Evolutionary conservation across 2,797 vertebrate species (phyloP).

Genomic region (Myotis pilosus): DNA sequence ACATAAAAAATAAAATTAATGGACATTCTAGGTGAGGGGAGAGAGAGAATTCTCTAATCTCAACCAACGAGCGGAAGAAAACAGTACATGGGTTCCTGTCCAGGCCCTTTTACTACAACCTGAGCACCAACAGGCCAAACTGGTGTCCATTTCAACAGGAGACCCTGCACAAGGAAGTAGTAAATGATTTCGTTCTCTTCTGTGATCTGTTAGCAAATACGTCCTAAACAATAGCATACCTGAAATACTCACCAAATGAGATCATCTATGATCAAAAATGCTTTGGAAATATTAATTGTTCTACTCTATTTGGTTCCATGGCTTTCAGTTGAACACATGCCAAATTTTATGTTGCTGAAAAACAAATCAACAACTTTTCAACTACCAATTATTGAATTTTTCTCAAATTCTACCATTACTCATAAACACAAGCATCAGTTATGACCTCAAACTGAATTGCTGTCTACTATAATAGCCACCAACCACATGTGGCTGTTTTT

Average conservation of each 20-base stretch:
- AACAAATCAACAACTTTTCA: constrained; percentile 41
- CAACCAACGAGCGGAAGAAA: neutral
- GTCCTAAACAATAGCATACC: constrained; percentile 12
- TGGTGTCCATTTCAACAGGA: neutral
- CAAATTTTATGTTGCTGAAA: constrained; percentile 40
- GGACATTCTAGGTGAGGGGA: neutral
- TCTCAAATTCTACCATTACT: constrained; percentile 43
- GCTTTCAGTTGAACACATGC: constrained; percentile 28
- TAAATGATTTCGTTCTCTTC: constrained; percentile 35
- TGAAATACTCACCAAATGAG: constrained; percentile 31
- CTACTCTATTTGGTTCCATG: neutral
- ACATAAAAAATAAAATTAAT: constrained; percentile 31
- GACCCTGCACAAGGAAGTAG: neutral
- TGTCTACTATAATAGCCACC: neutral
- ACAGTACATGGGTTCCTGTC: neutral
- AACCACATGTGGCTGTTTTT: neutral
- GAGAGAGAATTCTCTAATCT: neutral
- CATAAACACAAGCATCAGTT: constrained; percentile 15
- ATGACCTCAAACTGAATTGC: neutral
- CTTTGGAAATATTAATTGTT: constrained; percentile 49
- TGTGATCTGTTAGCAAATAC: constrained; percentile 47
- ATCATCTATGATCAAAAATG: constrained; percentile 38
- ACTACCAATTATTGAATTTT: constrained; percentile 33
- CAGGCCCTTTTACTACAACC: neutral
- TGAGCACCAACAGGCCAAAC: neutral